Evolutionary conservation across 2,113 vertebrate species (phyloP).

Genomic region (Apodemus sylvaticus): DNA sequence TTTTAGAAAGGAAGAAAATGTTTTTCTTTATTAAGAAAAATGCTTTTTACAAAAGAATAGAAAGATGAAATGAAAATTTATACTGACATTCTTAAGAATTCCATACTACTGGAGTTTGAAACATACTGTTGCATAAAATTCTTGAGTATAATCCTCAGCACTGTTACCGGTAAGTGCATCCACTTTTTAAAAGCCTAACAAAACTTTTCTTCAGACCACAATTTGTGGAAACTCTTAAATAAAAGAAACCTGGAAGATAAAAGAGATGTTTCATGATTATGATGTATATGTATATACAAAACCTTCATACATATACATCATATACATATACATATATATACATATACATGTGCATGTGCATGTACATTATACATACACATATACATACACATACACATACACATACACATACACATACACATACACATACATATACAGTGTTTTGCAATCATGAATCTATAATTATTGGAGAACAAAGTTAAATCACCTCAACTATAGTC

Average conservation of each 20-base stretch:
- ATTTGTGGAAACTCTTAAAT: slow-evolving; percentile 37
- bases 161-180: neutral
- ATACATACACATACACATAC: neutral
- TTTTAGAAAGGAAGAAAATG: neutral
- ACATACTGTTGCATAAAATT: neutral
- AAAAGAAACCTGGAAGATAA: slow-evolving; percentile 41
- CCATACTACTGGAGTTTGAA: neutral
- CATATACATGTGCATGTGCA: no score
- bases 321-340: neutral
- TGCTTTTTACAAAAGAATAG: slow-evolving; percentile 29
- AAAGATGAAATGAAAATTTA: slow-evolving; percentile 44
- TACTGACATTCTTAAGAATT: slow-evolving; percentile 27
- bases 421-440: neutral
- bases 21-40: neutral
- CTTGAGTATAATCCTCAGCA: neutral
- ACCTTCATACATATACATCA: neutral
- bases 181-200: neutral
- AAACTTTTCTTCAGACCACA: neutral
- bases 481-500: neutral
- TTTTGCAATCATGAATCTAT: neutral
- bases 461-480: neutral
- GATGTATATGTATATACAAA: neutral
- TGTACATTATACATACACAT: no score
- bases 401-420: no score
- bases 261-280: neutral